phyloP scores from a whole-genome alignment of 2,797 vertebrate genomes.

The Esox masquinongy region DNA sequence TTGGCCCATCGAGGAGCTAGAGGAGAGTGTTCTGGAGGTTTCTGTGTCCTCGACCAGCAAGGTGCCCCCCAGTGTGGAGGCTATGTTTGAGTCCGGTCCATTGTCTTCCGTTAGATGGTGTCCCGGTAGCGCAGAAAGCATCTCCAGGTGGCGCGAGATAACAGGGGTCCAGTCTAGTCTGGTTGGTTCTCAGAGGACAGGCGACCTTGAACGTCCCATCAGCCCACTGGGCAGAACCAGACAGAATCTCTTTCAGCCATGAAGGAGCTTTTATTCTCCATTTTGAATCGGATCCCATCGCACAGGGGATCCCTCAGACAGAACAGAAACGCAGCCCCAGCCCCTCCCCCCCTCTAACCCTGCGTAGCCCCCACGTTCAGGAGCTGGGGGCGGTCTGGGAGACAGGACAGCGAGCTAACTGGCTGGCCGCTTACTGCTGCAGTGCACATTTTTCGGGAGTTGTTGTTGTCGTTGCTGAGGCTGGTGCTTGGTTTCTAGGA shows the following conservation, averaged over 20 bases:
- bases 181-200: background rate
- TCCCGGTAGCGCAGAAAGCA: no score
- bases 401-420: constrained; percentile 26
- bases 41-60: constrained; percentile 84
- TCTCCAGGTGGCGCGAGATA: no score
- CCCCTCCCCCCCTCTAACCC: constrained; percentile 63
- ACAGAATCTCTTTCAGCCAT: constrained; percentile 11
- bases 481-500: constrained; percentile 69
- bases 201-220: constrained; percentile 15
- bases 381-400: constrained; percentile 47
- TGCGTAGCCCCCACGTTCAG: constrained; percentile 71
- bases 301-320: constrained; percentile 7
- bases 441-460: constrained; percentile 20
- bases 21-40: constrained; percentile 56
- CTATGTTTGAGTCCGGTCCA: constrained; percentile 41
- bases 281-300: constrained; percentile 27
- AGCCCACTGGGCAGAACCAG: constrained; percentile 20
- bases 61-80: constrained; percentile 52
- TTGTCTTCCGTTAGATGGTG: no score
- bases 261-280: constrained; percentile 23
- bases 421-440: constrained; percentile 53
- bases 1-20: constrained; percentile 60
- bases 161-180: background rate
- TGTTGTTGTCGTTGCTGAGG: constrained; percentile 1
- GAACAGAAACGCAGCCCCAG: constrained; percentile 32